Percentiles rank a stretch among this genome's conserved stretches.
These are phyloP conservation scores for Amazona finschi DNA, from an alignment of 2,797 vertebrate genomes.

Conservation along the genomic window DNA sequence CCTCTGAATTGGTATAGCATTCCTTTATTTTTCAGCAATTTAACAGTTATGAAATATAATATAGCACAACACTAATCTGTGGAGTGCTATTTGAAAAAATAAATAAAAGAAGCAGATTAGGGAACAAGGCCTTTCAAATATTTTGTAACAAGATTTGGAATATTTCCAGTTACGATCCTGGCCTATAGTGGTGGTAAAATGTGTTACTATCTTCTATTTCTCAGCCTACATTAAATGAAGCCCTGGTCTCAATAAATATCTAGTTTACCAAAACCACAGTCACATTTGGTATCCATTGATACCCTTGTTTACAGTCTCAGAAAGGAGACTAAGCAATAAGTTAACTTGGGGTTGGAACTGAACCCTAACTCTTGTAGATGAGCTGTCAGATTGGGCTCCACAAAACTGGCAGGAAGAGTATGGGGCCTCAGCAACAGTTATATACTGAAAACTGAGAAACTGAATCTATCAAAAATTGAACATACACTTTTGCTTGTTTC, in stretches of 20 bases:
- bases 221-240: background rate
- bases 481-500: background rate
- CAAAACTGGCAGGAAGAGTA: background rate
- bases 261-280: constrained; percentile 32
- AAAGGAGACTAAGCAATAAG: background rate
- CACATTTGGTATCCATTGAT: constrained; percentile 49
- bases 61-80: background rate
- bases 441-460: background rate
- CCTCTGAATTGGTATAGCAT: background rate
- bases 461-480: background rate
- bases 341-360: background rate
- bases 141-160: background rate
- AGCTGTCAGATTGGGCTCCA: constrained; percentile 5
- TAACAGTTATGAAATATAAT: background rate
- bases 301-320: constrained; percentile 9
- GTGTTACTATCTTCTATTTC: background rate
- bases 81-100: background rate
- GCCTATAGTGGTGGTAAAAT: background rate
- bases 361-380: background rate
- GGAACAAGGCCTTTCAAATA: background rate
- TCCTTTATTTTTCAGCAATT: background rate
- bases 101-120: background rate
- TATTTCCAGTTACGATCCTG: background rate
- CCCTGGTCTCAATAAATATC: constrained; percentile 1
- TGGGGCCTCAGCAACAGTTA: background rate